Conservation (phyloP, 2,888 invertebrate genomes). For the Phasia obesa region DNA sequence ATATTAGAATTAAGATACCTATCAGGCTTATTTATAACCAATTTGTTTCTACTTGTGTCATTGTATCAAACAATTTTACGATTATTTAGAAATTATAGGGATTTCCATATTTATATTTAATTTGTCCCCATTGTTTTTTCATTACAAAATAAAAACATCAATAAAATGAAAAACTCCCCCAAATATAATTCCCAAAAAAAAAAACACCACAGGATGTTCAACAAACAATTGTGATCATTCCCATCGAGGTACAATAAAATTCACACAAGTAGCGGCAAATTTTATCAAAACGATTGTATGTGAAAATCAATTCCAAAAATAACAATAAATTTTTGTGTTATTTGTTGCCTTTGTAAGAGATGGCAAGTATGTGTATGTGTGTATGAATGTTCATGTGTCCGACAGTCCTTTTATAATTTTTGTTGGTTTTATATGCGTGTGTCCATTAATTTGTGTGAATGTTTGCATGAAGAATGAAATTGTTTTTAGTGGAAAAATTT, state of each 20-base stretch:
- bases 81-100: too few relatives aligned
- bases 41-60: too few relatives aligned
- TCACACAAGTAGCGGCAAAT: slow-evolving; percentile 47
- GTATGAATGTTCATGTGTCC: not conserved
- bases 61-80: too few relatives aligned
- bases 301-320: slow-evolving; percentile 51
- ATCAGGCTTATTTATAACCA: too few relatives aligned
- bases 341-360: not conserved
- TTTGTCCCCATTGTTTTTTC: not conserved
- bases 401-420: not conserved
- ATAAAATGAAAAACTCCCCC: not conserved
- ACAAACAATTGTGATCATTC: slow-evolving; percentile 51
- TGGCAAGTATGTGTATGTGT: not conserved
- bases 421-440: slow-evolving; percentile 29
- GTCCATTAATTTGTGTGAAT: not conserved
- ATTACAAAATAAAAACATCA: not conserved
- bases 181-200: not conserved
- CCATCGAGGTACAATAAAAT: slow-evolving; percentile 56
- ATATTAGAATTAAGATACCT: too few relatives aligned
- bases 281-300: slow-evolving; percentile 35
- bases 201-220: slow-evolving; percentile 53
- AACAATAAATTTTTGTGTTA: slow-evolving; percentile 13
- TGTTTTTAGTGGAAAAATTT: slow-evolving; percentile 33
- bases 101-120: not conserved
- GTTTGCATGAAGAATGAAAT: not conserved